Percentiles rank a stretch among this genome's conserved stretches.
These are phyloP conservation scores for Rhinolophus ferrumequinum DNA, from an alignment of 2,113 vertebrate genomes.

Conservation along the genomic window DNA sequence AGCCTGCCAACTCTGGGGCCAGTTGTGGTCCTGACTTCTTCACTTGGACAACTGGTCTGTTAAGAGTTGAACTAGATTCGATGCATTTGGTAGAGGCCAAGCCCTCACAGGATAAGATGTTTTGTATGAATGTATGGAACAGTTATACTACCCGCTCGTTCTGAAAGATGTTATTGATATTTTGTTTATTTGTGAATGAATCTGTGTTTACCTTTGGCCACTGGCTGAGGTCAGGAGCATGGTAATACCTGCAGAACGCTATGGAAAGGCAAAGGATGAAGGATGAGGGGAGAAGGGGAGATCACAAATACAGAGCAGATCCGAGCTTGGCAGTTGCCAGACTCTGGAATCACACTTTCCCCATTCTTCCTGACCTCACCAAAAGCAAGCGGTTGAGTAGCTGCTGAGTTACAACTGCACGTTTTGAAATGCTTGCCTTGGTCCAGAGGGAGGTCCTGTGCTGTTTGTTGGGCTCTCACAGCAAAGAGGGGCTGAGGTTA, in stretches of 20 bases:
- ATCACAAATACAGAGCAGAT: neutral
- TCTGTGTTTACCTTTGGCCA: constrained; percentile 22
- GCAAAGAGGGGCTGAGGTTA: constrained; percentile 69
- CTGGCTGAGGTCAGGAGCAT: neutral
- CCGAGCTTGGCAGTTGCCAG: neutral
- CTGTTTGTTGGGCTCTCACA: constrained; percentile 66
- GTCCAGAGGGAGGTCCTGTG: constrained; percentile 1
- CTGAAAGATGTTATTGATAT: neutral
- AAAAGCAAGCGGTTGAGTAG: neutral
- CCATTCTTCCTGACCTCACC: constrained; percentile 44
- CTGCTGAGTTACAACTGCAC: neutral
- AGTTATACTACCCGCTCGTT: neutral
- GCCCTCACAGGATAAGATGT: neutral
- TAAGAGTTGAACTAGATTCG: neutral
- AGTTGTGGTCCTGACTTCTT: constrained; percentile 33
- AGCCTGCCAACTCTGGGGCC: constrained; percentile 10
- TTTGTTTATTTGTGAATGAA: constrained; percentile 22
- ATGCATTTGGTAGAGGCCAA: neutral
- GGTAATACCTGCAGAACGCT: neutral
- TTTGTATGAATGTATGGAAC: neutral
- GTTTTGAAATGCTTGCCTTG: constrained; percentile 42
- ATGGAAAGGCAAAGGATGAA: neutral
- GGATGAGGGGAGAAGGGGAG: neutral
- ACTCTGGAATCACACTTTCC: constrained; percentile 56
- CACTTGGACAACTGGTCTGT: neutral